Evolutionary conservation across 92 coral and sea anemone genomes (phyloP), one percentile per base, ranked within the genome.

Genomic region (Parazoanthus darwini): DNA sequence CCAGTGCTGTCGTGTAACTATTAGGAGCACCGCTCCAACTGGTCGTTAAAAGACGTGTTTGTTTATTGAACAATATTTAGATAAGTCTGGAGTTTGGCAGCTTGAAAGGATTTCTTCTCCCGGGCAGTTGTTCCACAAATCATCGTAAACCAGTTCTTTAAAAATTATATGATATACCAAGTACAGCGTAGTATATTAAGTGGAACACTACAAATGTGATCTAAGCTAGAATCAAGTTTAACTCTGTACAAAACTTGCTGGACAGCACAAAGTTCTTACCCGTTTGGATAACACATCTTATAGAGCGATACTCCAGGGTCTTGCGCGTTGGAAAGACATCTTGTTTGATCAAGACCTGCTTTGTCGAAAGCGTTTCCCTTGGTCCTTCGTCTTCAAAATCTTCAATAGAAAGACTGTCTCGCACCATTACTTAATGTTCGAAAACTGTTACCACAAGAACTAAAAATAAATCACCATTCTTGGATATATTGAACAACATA

Each of bases 401-500:
- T 0, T 48, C 0, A 48, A 6, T 48, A 5, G 77, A 1, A 2
- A 9, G 37, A 20, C 23, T 73, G 42, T 73, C 77, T n/a, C 42
- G 77, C 77, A 73, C 77, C 38, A 73, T 73, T 73, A 73, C 77
- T 73, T 73, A 73, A 73, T 73, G 77, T 73, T 73, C 9, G 77
- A 73, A 73, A 73, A 73, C 77, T 15, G 77, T 73, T 73, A 23
- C 77, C 77, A 73, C 77, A 29, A 73, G 42, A 73, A 73, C 77
- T 11, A 73, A 73, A 36, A 73, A 63, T 26, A 63, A 58, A 63
- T 3, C 70, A 63, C 70, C 26, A 63, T 20, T 73, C 43, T 73
- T 29, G 38, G 42, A 73, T 3, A 8, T 73, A 73, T 36, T 73
- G 77, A 73, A 73, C 42, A 73, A 36, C 20, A 73, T 73, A 29